Base-by-base conservation (phyloP, 1,140 invertebrate species). In the Homalodisca vitripennis region DNA sequence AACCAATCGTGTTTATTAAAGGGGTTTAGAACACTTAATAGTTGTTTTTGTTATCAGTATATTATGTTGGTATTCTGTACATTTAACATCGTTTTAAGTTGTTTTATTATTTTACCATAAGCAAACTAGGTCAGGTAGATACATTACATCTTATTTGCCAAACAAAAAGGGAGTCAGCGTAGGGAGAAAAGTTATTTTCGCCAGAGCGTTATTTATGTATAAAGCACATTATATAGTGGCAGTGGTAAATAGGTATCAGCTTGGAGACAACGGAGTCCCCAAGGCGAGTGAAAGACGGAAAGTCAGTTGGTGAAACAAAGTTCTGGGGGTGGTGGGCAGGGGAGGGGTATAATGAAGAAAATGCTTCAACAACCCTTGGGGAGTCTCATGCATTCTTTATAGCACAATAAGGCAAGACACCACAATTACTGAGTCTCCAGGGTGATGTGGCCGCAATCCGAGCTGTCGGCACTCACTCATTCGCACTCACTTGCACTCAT, bases 221-320 rank as follows among this genome's bases (percentile, higher is more conserved):
- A n/a, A n/a, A 51, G 48, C 48, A 22, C 48, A 51, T 51, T 51
- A 51, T 51, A 51, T 22, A n/a, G 48, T 51, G 48, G 48, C 48
- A 51, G 48, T 51, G 48, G 48, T 51, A 51, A 51, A 51, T 51
- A 51, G 48, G 48, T 51, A 51, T 51, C 48, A 51, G 48, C 48
- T 14, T 22, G 14, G 48, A 51, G 48, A 20, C 48, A 22, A 14
- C 3, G n/a, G n/a, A 20, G 48, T 51, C 48, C 48, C 48, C 3
- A 22, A 20, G 48, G 48, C 48, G 48, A 51, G n/a, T n/a, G n/a
- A n/a, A n/a, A 51, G 48, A 51, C 48, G 48, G 3, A 51, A 14
- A 51, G 48, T 51, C 48, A 51, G 48, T 51, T 51, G 48, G 48
- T 22, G 48, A 51, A 51, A 51, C 48, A 51, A 51, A 51, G 48